These are phyloP conservation scores for Nemoura dubitans DNA, from an alignment of 2,888 invertebrate genomes.

Conservation along the genomic window DNA sequence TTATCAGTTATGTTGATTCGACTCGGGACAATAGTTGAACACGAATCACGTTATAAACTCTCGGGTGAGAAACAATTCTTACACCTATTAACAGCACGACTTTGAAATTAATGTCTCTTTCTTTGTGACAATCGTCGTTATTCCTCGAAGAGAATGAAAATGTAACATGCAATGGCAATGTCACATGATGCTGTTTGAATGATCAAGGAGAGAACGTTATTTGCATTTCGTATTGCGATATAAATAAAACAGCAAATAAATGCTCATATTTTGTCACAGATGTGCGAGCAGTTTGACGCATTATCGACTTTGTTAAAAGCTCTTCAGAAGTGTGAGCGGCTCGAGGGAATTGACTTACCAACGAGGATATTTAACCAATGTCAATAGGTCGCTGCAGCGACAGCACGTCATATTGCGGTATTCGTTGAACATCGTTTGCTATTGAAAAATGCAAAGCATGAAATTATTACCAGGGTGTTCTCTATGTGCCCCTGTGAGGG, in stretches of 20 bases:
- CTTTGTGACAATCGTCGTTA: not conserved
- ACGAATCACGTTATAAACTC: not conserved
- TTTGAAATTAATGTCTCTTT: not conserved
- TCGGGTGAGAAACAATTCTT: not conserved
- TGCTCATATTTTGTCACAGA: slow-evolving; percentile 30
- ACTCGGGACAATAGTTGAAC: not conserved
- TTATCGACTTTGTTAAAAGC: slow-evolving; percentile 29
- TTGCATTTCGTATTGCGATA: slow-evolving; percentile 1
- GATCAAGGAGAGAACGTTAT: not conserved
- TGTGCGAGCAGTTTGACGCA: slow-evolving; percentile 33
- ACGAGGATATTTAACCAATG: slow-evolving; percentile 35
- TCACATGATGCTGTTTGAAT: not conserved
- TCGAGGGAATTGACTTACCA: not conserved
- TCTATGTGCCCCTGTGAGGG: not conserved
- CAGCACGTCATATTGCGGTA: not conserved
- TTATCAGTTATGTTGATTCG: not conserved
- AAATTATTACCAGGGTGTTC: slow-evolving; percentile 38
- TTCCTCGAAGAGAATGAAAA: not conserved
- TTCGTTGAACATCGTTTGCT: not conserved
- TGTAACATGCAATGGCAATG: not conserved
- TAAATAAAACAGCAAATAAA: slow-evolving; percentile 9
- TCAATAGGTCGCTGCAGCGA: not conserved
- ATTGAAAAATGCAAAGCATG: slow-evolving; percentile 20
- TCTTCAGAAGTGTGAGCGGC: not conserved
- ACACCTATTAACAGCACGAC: not conserved